Conservation (phyloP, 2,113 vertebrate species). For the Talpa occidentalis region DNA sequence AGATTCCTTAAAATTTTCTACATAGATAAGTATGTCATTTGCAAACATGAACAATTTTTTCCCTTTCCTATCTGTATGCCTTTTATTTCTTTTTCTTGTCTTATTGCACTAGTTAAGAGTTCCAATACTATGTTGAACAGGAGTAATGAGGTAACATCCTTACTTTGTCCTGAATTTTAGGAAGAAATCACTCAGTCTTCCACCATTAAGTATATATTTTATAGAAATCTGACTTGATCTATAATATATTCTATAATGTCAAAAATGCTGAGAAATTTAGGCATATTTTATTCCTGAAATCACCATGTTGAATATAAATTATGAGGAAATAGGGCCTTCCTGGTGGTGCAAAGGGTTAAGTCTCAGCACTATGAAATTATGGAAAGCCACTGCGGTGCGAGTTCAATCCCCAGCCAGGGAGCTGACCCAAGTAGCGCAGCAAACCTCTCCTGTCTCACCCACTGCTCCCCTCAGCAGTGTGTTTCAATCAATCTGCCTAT, state of each 20-base stretch:
- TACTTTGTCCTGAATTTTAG: not conserved
- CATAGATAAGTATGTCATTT: not conserved
- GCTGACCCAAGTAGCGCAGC: no score
- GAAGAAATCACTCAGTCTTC: not conserved
- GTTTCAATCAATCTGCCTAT: no score
- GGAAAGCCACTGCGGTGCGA: no score
- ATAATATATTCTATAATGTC: not conserved
- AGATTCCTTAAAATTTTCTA: not conserved
- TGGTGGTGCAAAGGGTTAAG: no score
- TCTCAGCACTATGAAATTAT: no score
- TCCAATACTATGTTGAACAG: not conserved
- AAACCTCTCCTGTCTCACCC: no score
- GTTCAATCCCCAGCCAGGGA: no score
- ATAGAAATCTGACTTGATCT: not conserved
- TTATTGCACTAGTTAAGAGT: not conserved
- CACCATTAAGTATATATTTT: not conserved
- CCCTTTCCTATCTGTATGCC: not conserved
- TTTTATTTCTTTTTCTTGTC: not conserved
- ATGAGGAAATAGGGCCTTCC: not conserved
- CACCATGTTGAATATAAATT: not conserved
- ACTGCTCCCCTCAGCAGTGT: no score
- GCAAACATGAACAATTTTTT: not conserved
- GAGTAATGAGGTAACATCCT: not conserved
- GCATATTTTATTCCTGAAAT: not conserved
- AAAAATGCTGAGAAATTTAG: not conserved